Base-by-base conservation (phyloP, 2,888 invertebrate species). In the Tanypteryx hageni region DNA sequence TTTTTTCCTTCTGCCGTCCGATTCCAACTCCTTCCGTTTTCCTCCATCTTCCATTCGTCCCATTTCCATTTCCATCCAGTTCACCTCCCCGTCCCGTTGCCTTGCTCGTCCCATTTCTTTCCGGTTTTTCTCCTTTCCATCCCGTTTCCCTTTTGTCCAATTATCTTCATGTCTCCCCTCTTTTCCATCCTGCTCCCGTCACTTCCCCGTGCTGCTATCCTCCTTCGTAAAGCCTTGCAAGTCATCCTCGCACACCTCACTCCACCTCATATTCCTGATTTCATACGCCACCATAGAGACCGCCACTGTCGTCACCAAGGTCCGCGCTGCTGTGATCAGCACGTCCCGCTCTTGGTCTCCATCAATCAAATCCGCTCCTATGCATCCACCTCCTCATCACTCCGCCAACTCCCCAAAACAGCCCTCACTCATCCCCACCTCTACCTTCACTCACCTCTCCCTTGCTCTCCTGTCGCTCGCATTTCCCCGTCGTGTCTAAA, bases 231-330 rank as follows among this genome's bases (percentile, higher is more conserved):
- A 22, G 7, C 76, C n/a, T 76, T n/a, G 44, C 44, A 44, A 44
- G 44, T 44, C 44, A 44, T 44, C 44, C 44, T 44, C 44, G 44
- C 5, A 44, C 64, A 64, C 16, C n/a, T 22, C 76, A 76, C 27
- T 85, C 82, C 61, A 61, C 86, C 44, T 89, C 89, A 89, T 44
- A 89, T 56, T 89, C 61, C 58, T 64, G 64, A 89, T 64, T 89
- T 64, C 89, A 64, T 64, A 64, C 64, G 61, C 89, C 68, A 44
- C 89, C 89, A 18, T 64, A 44, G 89, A 68, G 86, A 22, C 64
- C 64, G 64, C 89, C 64, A 68, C 89, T 89, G 89, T 89, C 89
- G 68, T 89, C 56, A 57, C 64, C 64, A 64, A 44, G 44, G 89
- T 64, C 89, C 89, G 22, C 76, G 76, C 22, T 76, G 76, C 76